Conservation (phyloP, 2,888 invertebrate genomes). For the Himalopsyche anomala region DNA sequence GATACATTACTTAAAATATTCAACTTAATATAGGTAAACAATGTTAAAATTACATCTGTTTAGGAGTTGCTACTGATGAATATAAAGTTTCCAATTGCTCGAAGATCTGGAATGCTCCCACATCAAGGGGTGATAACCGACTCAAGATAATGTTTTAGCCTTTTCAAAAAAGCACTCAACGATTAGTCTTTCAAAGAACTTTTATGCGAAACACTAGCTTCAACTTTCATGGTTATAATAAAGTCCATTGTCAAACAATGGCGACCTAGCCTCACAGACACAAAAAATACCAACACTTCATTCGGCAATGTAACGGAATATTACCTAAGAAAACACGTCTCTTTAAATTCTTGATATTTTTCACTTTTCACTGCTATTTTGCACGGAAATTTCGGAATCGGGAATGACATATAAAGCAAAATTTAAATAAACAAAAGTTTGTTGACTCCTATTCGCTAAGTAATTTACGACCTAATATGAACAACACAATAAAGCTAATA, state of each 20-base stretch:
- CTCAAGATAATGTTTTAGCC: conserved; percentile 3
- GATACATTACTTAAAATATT: conserved; percentile 3
- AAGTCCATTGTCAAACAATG: conserved; percentile 75
- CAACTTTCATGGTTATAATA: conserved; percentile 60
- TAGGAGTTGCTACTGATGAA: conserved; percentile 58
- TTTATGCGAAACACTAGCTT: conserved; percentile 46
- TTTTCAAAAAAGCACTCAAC: conserved; percentile 1
- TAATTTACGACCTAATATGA: conserved; percentile 67
- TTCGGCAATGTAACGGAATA: conserved; percentile 6
- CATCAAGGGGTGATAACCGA: conserved; percentile 52
- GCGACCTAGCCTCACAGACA: conserved; percentile 71
- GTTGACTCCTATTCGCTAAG: conserved; percentile 77
- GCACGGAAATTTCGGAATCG: conserved; percentile 63
- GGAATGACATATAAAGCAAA: conserved; percentile 74
- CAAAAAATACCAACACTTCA: conserved; percentile 58
- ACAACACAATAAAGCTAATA: conserved; percentile 43
- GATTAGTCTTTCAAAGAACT: conserved; percentile 47
- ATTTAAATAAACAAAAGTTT: conserved; percentile 78
- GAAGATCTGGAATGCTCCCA: conserved; percentile 55
- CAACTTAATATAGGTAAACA: conserved; percentile 42
- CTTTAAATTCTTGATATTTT: conserved; percentile 10
- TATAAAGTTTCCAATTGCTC: conserved; percentile 54
- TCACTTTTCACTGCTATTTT: conserved; percentile 16
- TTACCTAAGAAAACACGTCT: conserved; percentile 16
- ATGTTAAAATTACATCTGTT: conserved; percentile 60